These are phyloP conservation scores for Neosilurus mollespiculum DNA, from an alignment of 2,797 vertebrate genomes.

Conservation along the genomic window DNA sequence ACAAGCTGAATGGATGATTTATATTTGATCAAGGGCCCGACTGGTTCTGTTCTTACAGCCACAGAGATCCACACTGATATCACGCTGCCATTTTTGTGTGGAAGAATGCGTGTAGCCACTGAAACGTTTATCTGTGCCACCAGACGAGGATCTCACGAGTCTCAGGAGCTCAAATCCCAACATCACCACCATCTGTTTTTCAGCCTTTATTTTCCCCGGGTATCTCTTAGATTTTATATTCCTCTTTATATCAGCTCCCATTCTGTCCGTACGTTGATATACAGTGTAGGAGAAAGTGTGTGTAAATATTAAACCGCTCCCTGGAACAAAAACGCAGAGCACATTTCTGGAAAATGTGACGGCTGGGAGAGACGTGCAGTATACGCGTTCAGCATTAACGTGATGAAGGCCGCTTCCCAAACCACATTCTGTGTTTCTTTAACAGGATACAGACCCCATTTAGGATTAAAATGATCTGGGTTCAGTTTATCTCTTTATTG, in stretches of 20 bases:
- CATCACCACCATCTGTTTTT: not conserved
- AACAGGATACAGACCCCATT: not conserved
- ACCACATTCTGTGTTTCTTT: not conserved
- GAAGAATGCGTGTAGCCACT: not conserved
- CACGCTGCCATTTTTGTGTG: not conserved
- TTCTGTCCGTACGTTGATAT: not conserved
- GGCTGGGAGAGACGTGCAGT: not conserved
- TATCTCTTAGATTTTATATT: not conserved
- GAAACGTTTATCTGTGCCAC: not conserved
- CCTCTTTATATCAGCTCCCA: not conserved
- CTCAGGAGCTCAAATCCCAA: slow-evolving; percentile 1
- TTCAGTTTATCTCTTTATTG: not conserved
- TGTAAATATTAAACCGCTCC: not conserved
- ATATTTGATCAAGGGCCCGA: no score
- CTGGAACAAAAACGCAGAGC: not conserved
- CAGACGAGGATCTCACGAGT: not conserved
- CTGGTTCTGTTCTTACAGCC: not conserved
- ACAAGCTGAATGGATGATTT: no score
- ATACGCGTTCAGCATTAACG: not conserved
- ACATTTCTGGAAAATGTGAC: not conserved
- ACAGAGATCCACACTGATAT: not conserved
- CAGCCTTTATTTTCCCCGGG: not conserved
- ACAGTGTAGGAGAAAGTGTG: not conserved
- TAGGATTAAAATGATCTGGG: no score
- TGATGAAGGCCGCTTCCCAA: not conserved